phyloP scores from a whole-genome alignment of 1,140 invertebrate species.

The Globodera ellingtonae region DNA sequence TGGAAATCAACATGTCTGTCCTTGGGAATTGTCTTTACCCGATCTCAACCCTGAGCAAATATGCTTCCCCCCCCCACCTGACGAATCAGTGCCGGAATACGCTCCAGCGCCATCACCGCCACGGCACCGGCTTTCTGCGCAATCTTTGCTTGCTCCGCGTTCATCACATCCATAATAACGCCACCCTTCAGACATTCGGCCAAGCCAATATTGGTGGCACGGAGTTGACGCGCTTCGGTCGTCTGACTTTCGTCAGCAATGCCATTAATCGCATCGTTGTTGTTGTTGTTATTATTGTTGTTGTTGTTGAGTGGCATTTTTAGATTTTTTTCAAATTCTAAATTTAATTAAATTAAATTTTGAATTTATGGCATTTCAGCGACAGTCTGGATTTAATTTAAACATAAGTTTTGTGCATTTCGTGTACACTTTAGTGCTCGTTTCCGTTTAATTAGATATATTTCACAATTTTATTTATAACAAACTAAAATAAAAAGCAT shows the following conservation, averaged over 20 bases:
- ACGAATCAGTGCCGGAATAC: slow-evolving; percentile 20
- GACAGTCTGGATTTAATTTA: no score
- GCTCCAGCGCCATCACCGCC: slow-evolving; percentile 18
- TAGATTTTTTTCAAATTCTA: not conserved
- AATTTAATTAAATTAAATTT: no score
- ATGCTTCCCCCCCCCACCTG: not conserved
- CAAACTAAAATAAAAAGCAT: no score
- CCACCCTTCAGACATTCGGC: slow-evolving; percentile 19
- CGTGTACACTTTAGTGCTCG: no score
- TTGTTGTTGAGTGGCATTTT: not conserved
- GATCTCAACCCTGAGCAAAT: no score
- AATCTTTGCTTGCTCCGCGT: slow-evolving; percentile 20
- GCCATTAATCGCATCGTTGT: not conserved
- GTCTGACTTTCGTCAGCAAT: not conserved
- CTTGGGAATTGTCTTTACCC: no score
- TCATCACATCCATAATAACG: slow-evolving; percentile 25
- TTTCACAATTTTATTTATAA: no score
- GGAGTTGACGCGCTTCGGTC: not conserved
- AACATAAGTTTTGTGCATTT: no score
- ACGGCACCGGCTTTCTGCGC: slow-evolving; percentile 19
- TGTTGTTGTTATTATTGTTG: not conserved
- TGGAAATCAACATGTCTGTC: no score
- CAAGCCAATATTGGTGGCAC: slow-evolving; percentile 10
- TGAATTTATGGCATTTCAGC: no score
- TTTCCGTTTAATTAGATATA: no score